A percentile compares a stretch with the other conserved stretches of the same genome.
These are phyloP conservation scores for Drosophila parthenogenetica DNA, from an alignment of 2,888 invertebrate genomes.

Conservation along the genomic window DNA sequence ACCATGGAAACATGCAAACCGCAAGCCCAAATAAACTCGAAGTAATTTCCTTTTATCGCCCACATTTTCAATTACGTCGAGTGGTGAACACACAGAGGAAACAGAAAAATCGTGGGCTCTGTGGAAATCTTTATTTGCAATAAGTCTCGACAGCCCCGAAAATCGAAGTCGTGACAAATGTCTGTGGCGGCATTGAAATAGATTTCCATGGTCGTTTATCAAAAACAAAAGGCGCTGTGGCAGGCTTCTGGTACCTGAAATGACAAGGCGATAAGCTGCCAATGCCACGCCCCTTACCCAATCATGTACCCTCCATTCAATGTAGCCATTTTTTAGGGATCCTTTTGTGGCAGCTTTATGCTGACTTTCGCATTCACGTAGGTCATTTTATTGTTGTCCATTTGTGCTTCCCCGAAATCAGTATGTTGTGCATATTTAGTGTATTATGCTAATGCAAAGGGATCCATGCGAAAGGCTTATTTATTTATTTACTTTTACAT, in stretches of 20 bases:
- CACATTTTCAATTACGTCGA: constrained; percentile 46
- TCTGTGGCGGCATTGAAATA: constrained; percentile 54
- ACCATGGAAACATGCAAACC: constrained; percentile 6
- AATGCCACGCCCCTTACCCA: neutral
- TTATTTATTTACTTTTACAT: constrained; percentile 66
- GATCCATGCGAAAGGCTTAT: constrained; percentile 65
- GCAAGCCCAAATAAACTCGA: constrained; percentile 1
- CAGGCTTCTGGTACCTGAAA: constrained; percentile 57
- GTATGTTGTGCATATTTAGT: constrained; percentile 75
- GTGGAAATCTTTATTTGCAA: constrained; percentile 12
- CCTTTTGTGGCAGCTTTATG: constrained; percentile 53
- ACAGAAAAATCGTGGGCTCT: neutral
- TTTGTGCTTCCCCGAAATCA: constrained; percentile 56
- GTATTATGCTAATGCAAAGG: constrained; percentile 73
- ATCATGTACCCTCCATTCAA: constrained; percentile 28
- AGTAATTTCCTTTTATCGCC: constrained; percentile 33
- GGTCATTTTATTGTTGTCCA: constrained; percentile 71
- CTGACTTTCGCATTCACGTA: constrained; percentile 64
- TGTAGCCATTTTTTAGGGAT: constrained; percentile 57
- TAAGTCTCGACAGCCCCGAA: constrained; percentile 1
- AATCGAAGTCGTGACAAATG: constrained; percentile 71
- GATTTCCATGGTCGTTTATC: constrained; percentile 75
- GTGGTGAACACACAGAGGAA: constrained; percentile 3
- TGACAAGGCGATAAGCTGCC: constrained; percentile 53
- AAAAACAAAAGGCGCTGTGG: constrained; percentile 66